Base-by-base conservation (phyloP, 2,888 invertebrate species). In the Patella ulyssiponensis region DNA sequence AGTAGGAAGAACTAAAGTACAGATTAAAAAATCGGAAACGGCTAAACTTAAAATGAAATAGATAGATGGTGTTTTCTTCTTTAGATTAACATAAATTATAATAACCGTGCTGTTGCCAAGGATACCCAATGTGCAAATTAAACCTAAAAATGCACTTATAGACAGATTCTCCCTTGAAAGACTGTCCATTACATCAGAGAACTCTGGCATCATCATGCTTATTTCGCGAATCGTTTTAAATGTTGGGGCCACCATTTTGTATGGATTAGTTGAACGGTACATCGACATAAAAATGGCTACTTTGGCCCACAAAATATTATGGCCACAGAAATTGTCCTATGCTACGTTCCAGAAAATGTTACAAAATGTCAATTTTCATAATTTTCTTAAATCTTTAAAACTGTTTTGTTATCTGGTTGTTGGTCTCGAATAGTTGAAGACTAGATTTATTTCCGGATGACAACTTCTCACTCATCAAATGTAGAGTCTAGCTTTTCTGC, bases 21-120 rank as follows among this genome's bases (percentile, higher is more conserved):
- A 64, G 11, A 64, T 23, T 64, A 64, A 64, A 64, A 64, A 64
- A 64, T 64, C 64, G 12, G 64, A 64, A 64, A 64, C 23, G 3
- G 64, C 64, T 23, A 64, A 64, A 64, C 20, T 64, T 23, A 64
- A n/a, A 20, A 64, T 64, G 12, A 64, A 64, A 23, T 64, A 64
- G 3, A 64, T 64, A 12, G 64, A 64, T 20, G 64, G 64, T 1
- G 64, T 64, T 23, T 64, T 64, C 23, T 23, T 64, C 15, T 64
- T 64, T 20, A 64, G 64, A 23, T 64, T 64, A 23, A 64, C 64
- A 64, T 64, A 64, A 64, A 64, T 64, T 23, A 64, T 64, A 23
- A 64, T 64, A 64, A 64, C 64, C 11, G 20, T 23, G 23, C 64
- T 64, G 64, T 64, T 64, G 23, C 64, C 64, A 64, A 64, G 64